Conservation (phyloP, 1,140 invertebrate genomes). For the Onthophagus taurus region DNA sequence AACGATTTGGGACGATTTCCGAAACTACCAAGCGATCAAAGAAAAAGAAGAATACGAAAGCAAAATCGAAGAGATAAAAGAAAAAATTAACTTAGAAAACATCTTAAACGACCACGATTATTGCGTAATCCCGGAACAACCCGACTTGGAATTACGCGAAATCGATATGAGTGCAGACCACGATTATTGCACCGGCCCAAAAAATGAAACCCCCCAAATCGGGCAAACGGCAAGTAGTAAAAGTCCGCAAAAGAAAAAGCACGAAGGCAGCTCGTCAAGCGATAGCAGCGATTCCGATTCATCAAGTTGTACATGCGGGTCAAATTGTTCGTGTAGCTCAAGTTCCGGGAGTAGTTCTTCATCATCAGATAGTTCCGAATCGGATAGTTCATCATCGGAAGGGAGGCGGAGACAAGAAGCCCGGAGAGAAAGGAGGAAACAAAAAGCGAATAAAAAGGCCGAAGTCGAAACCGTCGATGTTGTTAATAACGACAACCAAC, state of each 20-base stretch:
- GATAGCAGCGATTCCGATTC: conserved; percentile 67
- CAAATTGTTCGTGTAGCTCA: conserved; percentile 66
- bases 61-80: neutral
- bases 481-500: conserved; percentile 40
- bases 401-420: conserved; percentile 39
- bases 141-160: conserved; percentile 16
- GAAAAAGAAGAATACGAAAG: conserved; percentile 37
- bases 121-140: conserved; percentile 28
- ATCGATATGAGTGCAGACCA: conserved; percentile 17
- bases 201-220: conserved; percentile 34
- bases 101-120: conserved; percentile 46
- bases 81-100: conserved; percentile 22
- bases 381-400: conserved; percentile 50
- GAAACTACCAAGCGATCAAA: conserved; percentile 53
- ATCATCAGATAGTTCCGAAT: conserved; percentile 61
- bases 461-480: conserved; percentile 38
- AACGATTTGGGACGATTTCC: conserved; percentile 78
- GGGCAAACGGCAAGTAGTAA: conserved; percentile 40
- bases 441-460: conserved; percentile 30
- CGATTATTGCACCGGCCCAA: conserved; percentile 25
- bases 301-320: conserved; percentile 65
- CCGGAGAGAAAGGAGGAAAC: conserved; percentile 36
- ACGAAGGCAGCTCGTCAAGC: conserved; percentile 44
- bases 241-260: conserved; percentile 29
- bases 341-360: conserved; percentile 47